phyloP scores from a whole-genome alignment of 2,797 vertebrate genomes.

The Coreius guichenoti region DNA sequence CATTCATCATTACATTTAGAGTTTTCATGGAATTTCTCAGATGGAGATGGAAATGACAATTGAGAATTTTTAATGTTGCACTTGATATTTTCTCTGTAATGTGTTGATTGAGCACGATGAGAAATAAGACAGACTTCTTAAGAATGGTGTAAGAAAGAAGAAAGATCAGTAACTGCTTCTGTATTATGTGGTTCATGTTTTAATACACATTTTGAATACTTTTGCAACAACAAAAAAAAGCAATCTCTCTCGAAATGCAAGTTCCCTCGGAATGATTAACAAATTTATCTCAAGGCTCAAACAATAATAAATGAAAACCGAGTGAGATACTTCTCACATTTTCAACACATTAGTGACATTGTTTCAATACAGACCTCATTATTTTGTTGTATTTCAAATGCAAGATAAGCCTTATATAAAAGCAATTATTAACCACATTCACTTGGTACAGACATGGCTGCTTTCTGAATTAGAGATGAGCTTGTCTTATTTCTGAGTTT shows the following conservation, averaged over 20 bases:
- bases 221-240: slow-evolving; percentile 5
- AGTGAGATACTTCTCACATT: slow-evolving; percentile 58
- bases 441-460: neutral
- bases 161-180: slow-evolving; percentile 4
- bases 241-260: neutral
- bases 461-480: slow-evolving; percentile 14
- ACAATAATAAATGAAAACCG: slow-evolving; percentile 34
- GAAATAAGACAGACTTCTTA: neutral
- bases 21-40: neutral
- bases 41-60: neutral
- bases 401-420: slow-evolving; percentile 31
- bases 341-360: slow-evolving; percentile 54
- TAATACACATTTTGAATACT: slow-evolving; percentile 1
- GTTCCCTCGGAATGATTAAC: slow-evolving; percentile 18
- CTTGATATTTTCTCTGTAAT: slow-evolving; percentile 22
- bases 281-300: slow-evolving; percentile 10
- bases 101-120: slow-evolving; percentile 29
- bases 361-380: slow-evolving; percentile 38
- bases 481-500: slow-evolving; percentile 21
- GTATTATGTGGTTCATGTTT: neutral
- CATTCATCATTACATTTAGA: slow-evolving; percentile 24
- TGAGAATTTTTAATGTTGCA: slow-evolving; percentile 7
- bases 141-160: slow-evolving; percentile 12
- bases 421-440: slow-evolving; percentile 24
- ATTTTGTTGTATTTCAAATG: slow-evolving; percentile 27